phyloP scores from a whole-genome alignment of 2,888 invertebrate genomes.

The Amaurobius ferox region DNA sequence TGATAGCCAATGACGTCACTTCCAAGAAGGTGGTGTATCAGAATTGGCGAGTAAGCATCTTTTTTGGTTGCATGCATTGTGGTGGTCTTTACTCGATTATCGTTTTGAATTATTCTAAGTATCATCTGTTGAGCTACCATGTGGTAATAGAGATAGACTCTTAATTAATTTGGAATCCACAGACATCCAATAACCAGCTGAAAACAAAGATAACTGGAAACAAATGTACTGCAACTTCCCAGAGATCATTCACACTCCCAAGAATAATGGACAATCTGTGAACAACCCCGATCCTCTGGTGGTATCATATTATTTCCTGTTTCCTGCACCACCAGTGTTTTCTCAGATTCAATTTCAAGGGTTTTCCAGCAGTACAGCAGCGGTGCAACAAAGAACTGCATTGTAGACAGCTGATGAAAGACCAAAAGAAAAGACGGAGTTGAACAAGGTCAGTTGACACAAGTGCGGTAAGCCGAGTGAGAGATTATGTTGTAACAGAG shows the following conservation, averaged over 20 bases:
- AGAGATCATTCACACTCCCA: background rate
- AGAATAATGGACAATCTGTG: background rate
- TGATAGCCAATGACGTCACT: no score
- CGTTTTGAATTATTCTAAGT: no score
- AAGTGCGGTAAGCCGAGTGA: slow-evolving; percentile 19
- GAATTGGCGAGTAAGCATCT: no score
- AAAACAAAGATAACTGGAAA: background rate
- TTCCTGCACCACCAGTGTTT: slow-evolving; percentile 34
- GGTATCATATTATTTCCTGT: slow-evolving; percentile 51
- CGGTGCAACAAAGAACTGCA: slow-evolving; percentile 32
- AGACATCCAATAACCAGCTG: background rate
- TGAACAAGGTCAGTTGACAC: slow-evolving; percentile 59
- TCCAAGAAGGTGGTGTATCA: no score
- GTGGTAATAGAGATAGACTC: no score
- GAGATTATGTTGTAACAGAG: slow-evolving; percentile 12
- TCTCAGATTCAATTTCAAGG: slow-evolving; percentile 49
- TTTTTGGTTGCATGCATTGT: no score
- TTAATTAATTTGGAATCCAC: no score
- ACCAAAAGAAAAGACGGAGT: background rate
- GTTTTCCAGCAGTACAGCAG: slow-evolving; percentile 14
- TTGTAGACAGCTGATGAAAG: slow-evolving; percentile 35
- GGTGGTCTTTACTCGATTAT: no score
- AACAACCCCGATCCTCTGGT: background rate
- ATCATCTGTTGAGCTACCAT: no score
- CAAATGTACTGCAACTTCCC: slow-evolving; percentile 10